Percentiles rank a stretch among this genome's conserved stretches.
These are phyloP conservation scores for Holothuria leucospilota DNA, from an alignment of 53 echinoderm and acorn worm species.

Conservation along the genomic window DNA sequence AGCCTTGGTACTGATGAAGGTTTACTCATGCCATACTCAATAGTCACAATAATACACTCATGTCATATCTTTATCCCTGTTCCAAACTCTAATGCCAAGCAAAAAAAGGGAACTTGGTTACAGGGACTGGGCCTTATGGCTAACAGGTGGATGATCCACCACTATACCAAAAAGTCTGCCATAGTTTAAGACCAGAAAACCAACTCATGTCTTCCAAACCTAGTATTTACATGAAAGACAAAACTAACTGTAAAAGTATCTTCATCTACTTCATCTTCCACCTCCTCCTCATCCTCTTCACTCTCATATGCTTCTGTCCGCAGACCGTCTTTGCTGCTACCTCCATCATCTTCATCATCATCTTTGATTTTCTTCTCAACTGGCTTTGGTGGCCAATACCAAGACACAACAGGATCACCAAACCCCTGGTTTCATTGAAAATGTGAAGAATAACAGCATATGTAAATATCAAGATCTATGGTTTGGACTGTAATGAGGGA, in stretches of 20 bases:
- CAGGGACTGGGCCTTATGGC: too few relatives aligned
- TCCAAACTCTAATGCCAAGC: too few relatives aligned
- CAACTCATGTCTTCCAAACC: neutral
- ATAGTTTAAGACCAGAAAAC: too few relatives aligned
- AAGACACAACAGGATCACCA: conserved; percentile 69
- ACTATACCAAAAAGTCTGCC: too few relatives aligned
- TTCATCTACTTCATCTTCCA: conserved; percentile 41
- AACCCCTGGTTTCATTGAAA: conserved; percentile 54
- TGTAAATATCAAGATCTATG: too few relatives aligned
- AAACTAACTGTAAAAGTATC: conserved; percentile 3
- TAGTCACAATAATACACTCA: too few relatives aligned
- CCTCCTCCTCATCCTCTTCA: conserved; percentile 63
- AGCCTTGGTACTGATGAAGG: too few relatives aligned
- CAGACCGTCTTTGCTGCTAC: conserved; percentile 55
- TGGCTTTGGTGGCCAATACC: conserved; percentile 85
- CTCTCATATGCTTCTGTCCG: conserved; percentile 60
- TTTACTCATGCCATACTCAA: too few relatives aligned
- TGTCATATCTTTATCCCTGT: too few relatives aligned
- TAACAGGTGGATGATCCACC: too few relatives aligned
- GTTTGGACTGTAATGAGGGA: too few relatives aligned
- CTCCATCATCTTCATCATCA: conserved; percentile 40
- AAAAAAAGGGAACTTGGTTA: too few relatives aligned
- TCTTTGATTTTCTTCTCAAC: conserved; percentile 54
- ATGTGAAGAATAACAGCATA: neutral
- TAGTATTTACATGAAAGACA: neutral